Conservation (phyloP, 2,797 vertebrate genomes). For the Tadarida brasiliensis region DNA sequence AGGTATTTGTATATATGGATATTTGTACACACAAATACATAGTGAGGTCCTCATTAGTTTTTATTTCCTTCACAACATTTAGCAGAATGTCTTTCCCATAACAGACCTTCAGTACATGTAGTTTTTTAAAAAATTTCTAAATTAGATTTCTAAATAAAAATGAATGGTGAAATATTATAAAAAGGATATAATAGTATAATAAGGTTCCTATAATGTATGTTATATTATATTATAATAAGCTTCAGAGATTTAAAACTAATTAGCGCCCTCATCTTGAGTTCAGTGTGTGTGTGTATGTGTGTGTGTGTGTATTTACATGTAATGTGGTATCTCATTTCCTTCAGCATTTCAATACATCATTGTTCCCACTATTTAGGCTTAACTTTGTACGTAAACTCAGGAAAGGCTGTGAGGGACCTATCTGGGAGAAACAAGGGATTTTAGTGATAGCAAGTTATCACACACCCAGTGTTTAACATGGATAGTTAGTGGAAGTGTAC, state of each 20-base stretch:
- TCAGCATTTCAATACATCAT: constrained; percentile 16
- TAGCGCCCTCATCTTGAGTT: background rate
- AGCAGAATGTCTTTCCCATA: background rate
- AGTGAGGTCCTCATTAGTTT: background rate
- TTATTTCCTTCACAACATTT: background rate
- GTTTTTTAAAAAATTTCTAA: background rate
- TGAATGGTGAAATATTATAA: background rate
- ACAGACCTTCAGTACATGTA: background rate
- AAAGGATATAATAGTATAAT: background rate
- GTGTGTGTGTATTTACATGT: background rate
- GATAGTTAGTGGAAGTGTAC: background rate
- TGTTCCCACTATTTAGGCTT: background rate
- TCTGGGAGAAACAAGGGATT: background rate
- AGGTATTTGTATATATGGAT: background rate
- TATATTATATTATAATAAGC: background rate
- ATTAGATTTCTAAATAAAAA: constrained; percentile 60
- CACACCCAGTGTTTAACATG: background rate
- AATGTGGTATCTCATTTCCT: background rate
- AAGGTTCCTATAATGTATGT: background rate
- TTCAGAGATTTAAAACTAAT: constrained; percentile 26
- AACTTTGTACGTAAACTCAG: background rate
- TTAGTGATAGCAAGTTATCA: constrained; percentile 36
- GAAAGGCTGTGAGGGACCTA: background rate
- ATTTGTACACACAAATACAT: background rate
- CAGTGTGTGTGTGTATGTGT: background rate